Evolutionary conservation across 1,140 invertebrate genomes (phyloP), one percentile per base, ranked within the genome.

Genomic region (Neodiprion lecontei): DNA sequence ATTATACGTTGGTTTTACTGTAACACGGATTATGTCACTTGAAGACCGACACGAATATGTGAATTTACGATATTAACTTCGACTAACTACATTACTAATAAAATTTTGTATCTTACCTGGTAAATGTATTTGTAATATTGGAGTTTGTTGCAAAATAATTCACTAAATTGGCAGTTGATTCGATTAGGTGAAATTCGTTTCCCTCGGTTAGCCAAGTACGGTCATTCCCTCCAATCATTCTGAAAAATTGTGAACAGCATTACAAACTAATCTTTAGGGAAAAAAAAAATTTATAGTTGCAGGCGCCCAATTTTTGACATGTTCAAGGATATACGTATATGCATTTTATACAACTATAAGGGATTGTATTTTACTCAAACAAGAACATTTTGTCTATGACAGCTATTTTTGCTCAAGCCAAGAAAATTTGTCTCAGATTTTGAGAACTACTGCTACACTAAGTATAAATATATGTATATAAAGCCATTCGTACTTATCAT

Each of bases 131-230:
- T 76, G 88, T 86, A 78, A 88, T 78, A 84, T 90, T 85, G 76
- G 88, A 83, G 81, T 91, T 90, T 28, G 84, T 83, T 67, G 91
- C 89, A 75, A 94, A 91, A 65, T 90, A 88, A 67, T 90, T 90
- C 70, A 95, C 90, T 79, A 95, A 87, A 79, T 90, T 90, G 53
- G 92, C 91, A 47, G 92, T 92, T 0, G 91, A 93, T 85, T 92
- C 91, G 72, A 93, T 92, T 48, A 94, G 88, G 87, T 95, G 94
- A 85, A 93, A 92, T 86, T 95, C 94, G 81, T 95, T 94, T 21
- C 93, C 93, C 87, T 94, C 92, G 40, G 91, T 92, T 69, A 94
- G 87, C 94, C 94, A 95, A 74, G 92, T 91, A 74, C 93, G 89
- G 81, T 95, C 94, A 82, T 94, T 94, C 79, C 93, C 90, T 48